Percentiles rank a stretch among this genome's conserved stretches.
Evolutionary conservation across 2,888 invertebrate genomes (phyloP).

Genomic region (Eulithis prunata): DNA sequence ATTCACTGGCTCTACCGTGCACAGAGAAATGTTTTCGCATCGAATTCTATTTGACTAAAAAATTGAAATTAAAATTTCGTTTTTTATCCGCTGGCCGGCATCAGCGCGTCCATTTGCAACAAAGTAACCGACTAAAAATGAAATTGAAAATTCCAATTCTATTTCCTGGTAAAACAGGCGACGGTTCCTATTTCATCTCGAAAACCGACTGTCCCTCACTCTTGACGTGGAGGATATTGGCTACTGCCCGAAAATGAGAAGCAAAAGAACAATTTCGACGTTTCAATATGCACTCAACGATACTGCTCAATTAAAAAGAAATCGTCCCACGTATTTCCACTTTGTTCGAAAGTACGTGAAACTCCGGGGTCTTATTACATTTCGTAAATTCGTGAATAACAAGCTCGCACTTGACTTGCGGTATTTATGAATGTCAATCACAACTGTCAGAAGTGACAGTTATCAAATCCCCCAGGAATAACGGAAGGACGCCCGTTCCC

Average conservation of each 20-base stretch:
- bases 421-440: slow-evolving; percentile 83
- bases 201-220: slow-evolving; percentile 64
- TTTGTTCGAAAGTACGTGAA: slow-evolving; percentile 51
- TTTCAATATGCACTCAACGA: slow-evolving; percentile 81
- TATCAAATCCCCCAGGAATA: slow-evolving; percentile 80
- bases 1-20: not conserved
- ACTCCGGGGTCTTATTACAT: slow-evolving; percentile 65
- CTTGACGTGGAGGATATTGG: slow-evolving; percentile 79
- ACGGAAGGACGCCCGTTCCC: slow-evolving; percentile 71
- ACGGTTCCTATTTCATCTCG: slow-evolving; percentile 72
- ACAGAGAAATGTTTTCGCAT: slow-evolving; percentile 10
- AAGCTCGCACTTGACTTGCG: slow-evolving; percentile 75
- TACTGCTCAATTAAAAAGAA: slow-evolving; percentile 39
- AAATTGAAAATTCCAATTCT: slow-evolving; percentile 77
- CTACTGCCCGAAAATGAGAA: slow-evolving; percentile 77
- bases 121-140: slow-evolving; percentile 66
- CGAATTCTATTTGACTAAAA: slow-evolving; percentile 16
- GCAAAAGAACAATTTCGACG: slow-evolving; percentile 81
- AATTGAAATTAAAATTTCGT: slow-evolving; percentile 31
- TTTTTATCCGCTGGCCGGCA: slow-evolving; percentile 34
- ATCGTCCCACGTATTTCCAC: slow-evolving; percentile 32
- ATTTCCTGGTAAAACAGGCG: slow-evolving; percentile 78
- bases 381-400: slow-evolving; percentile 68
- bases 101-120: slow-evolving; percentile 56
- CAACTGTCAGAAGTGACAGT: slow-evolving; percentile 80